These are phyloP conservation scores for Hephaestus fuliginosus DNA, from an alignment of 2,797 vertebrate genomes.

Conservation along the genomic window DNA sequence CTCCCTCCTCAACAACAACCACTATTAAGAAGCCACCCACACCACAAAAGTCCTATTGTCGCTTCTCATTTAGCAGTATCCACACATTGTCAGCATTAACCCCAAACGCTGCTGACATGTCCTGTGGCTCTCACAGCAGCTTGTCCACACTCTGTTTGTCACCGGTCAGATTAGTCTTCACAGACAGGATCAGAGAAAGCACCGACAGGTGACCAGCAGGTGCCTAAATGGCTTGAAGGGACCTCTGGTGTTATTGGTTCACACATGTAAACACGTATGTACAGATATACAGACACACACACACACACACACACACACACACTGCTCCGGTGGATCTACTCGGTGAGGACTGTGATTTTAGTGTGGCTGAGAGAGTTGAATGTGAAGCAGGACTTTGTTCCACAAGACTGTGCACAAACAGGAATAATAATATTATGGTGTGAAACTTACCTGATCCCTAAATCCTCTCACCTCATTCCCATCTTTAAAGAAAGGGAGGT, in stretches of 20 bases:
- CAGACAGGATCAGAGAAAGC: conserved; percentile 66
- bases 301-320: neutral
- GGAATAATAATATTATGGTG: too few relatives aligned
- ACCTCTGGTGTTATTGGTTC: conserved; percentile 39
- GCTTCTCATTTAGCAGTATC: conserved; percentile 38
- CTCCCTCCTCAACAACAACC: neutral
- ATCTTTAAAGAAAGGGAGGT: conserved; percentile 21
- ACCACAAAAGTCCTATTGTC: conserved; percentile 18
- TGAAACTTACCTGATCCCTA: neutral
- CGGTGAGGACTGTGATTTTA: neutral
- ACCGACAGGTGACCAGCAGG: conserved; percentile 70
- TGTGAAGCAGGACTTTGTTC: neutral
- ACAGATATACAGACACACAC: neutral
- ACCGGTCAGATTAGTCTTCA: conserved; percentile 76
- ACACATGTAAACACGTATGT: conserved; percentile 15
- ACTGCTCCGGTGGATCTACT: neutral
- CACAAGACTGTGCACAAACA: too few relatives aligned
- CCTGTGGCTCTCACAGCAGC: conserved; percentile 51
- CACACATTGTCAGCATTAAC: conserved; percentile 50
- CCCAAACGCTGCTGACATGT: conserved; percentile 44
- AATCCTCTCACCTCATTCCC: neutral
- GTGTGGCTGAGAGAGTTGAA: neutral
- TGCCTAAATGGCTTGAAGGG: conserved; percentile 67
- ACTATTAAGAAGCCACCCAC: neutral
- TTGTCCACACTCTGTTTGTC: conserved; percentile 69